Evolutionary conservation across 2,113 vertebrate genomes (phyloP).

Genomic region (Mohoua ochrocephala): DNA sequence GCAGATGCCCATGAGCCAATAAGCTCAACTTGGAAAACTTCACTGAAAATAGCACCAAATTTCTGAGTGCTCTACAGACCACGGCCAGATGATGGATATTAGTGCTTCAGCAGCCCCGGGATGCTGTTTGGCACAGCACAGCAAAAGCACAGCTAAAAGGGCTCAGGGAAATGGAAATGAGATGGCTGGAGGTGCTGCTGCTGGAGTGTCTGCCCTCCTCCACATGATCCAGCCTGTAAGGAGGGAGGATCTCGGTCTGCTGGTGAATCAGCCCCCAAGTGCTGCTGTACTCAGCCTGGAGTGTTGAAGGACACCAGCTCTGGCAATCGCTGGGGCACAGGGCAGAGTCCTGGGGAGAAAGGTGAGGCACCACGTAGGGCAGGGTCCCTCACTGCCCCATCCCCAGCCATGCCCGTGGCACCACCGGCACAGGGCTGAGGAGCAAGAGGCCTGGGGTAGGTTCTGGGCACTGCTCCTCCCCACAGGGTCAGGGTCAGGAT

Average conservation of each 20-base stretch:
- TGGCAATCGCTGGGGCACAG: neutral
- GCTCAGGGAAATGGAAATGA: neutral
- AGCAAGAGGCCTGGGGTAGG: neutral
- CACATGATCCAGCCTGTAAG: neutral
- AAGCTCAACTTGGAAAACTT: slow-evolving; percentile 41
- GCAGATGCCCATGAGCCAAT: slow-evolving; percentile 36
- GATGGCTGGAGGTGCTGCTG: slow-evolving; percentile 19
- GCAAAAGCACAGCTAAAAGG: neutral
- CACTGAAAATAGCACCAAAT: slow-evolving; percentile 28
- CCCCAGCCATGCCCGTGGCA: neutral
- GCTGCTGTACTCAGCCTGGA: neutral
- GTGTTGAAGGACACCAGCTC: neutral
- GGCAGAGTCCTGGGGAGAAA: neutral
- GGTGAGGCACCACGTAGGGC: fast-evolving
- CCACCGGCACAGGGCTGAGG: fast-evolving
- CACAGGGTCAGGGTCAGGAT: neutral
- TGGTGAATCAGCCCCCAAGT: neutral
- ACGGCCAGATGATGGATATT: neutral
- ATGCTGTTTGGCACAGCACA: neutral
- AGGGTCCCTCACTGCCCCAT: neutral
- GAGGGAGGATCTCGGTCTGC: neutral
- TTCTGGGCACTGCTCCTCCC: neutral
- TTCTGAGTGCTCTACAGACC: neutral
- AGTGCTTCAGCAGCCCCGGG: neutral
- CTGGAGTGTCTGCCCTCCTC: neutral